phyloP scores from a whole-genome alignment of 2,113 vertebrate genomes.

The Physeter macrocephalus region DNA sequence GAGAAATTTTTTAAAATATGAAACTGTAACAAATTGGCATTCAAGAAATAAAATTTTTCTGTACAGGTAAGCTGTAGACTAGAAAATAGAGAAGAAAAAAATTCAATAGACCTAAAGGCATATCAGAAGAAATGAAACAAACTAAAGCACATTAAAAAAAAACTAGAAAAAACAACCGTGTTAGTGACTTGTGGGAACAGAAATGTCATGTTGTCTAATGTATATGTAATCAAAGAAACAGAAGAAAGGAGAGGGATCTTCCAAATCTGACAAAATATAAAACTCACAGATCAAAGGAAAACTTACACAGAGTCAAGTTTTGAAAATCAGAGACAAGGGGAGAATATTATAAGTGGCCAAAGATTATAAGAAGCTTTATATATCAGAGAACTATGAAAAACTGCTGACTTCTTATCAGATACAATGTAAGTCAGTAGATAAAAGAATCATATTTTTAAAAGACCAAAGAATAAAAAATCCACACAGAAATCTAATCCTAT shows the following conservation, averaged over 20 bases:
- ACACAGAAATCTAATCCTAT: background rate
- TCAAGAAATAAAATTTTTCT: background rate
- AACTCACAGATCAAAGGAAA: background rate
- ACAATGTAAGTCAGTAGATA: background rate
- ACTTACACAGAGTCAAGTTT: background rate
- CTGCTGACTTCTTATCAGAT: background rate
- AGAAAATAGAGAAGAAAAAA: background rate
- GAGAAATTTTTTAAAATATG: background rate
- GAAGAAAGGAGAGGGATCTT: background rate
- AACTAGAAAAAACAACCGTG: background rate
- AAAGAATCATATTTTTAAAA: background rate
- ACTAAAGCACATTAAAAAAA: background rate
- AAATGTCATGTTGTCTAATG: background rate
- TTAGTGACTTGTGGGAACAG: background rate
- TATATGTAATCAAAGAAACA: background rate
- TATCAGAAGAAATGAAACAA: background rate
- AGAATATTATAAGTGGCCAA: background rate
- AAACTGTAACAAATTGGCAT: background rate
- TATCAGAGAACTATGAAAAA: background rate
- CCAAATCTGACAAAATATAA: background rate
- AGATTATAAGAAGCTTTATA: background rate
- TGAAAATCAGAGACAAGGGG: background rate
- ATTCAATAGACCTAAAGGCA: background rate
- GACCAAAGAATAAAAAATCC: accelerated
- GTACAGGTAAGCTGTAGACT: background rate